phyloP scores from a whole-genome alignment of 2,797 vertebrate species.

The Poecilia velifera region DNA sequence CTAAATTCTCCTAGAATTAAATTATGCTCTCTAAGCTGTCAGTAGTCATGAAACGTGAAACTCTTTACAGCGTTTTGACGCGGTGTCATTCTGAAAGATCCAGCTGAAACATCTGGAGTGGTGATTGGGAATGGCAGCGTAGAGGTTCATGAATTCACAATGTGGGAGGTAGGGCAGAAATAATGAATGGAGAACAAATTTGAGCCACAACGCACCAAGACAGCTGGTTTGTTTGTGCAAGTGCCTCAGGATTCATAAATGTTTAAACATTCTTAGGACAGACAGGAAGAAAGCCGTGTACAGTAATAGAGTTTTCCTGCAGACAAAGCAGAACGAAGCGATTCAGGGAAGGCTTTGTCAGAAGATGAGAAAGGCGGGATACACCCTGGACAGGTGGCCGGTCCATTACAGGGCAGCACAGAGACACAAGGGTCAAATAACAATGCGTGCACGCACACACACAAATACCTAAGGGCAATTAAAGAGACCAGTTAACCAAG shows the following conservation, averaged over 20 bases:
- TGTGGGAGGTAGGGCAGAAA: conserved; percentile 52
- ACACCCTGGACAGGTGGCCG: neutral
- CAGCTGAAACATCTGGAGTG: conserved; percentile 42
- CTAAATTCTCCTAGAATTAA: conserved; percentile 39
- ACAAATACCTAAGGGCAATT: neutral
- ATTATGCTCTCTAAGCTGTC: conserved; percentile 61
- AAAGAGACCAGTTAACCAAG: neutral
- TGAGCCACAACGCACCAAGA: conserved; percentile 34
- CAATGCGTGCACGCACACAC: neutral
- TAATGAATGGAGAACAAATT: conserved; percentile 36
- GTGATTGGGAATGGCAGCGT: conserved; percentile 64
- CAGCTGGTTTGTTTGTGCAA: conserved; percentile 49
- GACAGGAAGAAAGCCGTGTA: conserved; percentile 24
- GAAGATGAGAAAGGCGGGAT: neutral
- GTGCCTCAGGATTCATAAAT: conserved; percentile 53
- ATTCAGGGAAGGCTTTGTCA: conserved; percentile 11
- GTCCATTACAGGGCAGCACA: neutral
- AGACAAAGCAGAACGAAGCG: conserved; percentile 30
- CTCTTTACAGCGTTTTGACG: conserved; percentile 61
- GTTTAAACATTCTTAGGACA: conserved; percentile 51
- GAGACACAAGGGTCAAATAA: neutral
- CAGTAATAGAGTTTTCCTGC: conserved; percentile 24
- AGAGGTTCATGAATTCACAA: conserved; percentile 67
- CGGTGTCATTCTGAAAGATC: conserved; percentile 68
- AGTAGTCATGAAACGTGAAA: conserved; percentile 59